Evolutionary conservation across 92 coral and sea anemone species (phyloP), one percentile per base, ranked within the genome.

Genomic region (Phenganax subtilis): DNA sequence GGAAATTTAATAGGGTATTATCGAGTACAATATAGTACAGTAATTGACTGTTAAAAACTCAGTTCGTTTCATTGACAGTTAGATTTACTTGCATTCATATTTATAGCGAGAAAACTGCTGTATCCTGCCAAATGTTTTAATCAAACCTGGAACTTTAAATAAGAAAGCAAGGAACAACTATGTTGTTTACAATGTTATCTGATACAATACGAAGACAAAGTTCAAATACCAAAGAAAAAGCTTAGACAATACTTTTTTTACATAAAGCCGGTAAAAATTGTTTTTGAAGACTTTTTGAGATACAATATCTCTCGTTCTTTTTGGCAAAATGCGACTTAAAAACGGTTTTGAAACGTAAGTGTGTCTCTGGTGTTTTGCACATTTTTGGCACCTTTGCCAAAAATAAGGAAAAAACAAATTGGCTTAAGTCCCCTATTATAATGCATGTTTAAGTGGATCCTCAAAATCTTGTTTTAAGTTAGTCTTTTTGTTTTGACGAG

Each of bases 191-290:
- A 8, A 30, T 20, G 70, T 68, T 28, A 68, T 68, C 14, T 68
- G 73, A 68, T 68, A 68, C 73, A 68, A 68, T 68, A 68, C 73
- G 14, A 68, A 68, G 54, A 68, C 73, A 30, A 68, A 68, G 54
- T 30, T 30, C 54, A 9, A 37, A 68, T 61, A 66, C 72, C 10
- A 37, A 68, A 68, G 47, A 64, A 64, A 4, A 44, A 10, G 5
- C 47, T 68, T 11, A 6, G 31, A 66, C 72, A 68, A 68, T 68
- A 11, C 6, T 68, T 68, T 68, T 37, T 68, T 68, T 68, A 9
- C 68, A 37, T 28, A 68, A 30, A 37, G 53, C 5, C 52, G 47
- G 73, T 10, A 6, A 11, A 20, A 37, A 68, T 6, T 53, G 30
- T 27, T 16, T 12, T 0, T 8, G 47, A 3, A 37, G 15, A 30